phyloP scores from a whole-genome alignment of 2,113 vertebrate species.

The Lepus europaeus region DNA sequence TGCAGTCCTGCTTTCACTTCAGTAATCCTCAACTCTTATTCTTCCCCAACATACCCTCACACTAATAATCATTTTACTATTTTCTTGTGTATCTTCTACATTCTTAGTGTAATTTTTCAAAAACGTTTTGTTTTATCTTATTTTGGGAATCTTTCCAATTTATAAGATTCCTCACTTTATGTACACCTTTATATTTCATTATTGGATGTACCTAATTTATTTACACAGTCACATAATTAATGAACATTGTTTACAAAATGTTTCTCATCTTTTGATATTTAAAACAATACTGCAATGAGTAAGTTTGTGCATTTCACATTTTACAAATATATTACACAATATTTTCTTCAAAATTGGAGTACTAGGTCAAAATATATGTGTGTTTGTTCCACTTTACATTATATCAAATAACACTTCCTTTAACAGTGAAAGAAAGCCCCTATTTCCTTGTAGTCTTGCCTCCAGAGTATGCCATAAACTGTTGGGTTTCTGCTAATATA shows the following conservation, averaged over 20 bases:
- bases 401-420: neutral
- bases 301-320: neutral
- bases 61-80: neutral
- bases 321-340: neutral
- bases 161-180: constrained; percentile 11
- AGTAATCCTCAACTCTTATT: neutral
- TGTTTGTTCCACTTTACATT: constrained; percentile 1
- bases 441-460: neutral
- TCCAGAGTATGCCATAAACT: neutral
- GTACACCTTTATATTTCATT: neutral
- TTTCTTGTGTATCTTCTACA: neutral
- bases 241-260: neutral
- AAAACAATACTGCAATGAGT: constrained; percentile 18
- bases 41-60: neutral
- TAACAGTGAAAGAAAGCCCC: neutral
- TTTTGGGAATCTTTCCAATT: constrained; percentile 30
- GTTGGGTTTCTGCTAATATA: neutral
- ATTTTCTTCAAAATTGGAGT: neutral
- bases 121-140: neutral
- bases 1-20: neutral
- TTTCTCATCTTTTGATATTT: neutral
- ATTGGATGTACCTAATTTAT: neutral
- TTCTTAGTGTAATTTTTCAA: neutral
- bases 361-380: neutral
- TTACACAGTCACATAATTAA: neutral